Evolutionary conservation across 2,797 vertebrate genomes (phyloP).

Genomic region (Momotus momota): DNA sequence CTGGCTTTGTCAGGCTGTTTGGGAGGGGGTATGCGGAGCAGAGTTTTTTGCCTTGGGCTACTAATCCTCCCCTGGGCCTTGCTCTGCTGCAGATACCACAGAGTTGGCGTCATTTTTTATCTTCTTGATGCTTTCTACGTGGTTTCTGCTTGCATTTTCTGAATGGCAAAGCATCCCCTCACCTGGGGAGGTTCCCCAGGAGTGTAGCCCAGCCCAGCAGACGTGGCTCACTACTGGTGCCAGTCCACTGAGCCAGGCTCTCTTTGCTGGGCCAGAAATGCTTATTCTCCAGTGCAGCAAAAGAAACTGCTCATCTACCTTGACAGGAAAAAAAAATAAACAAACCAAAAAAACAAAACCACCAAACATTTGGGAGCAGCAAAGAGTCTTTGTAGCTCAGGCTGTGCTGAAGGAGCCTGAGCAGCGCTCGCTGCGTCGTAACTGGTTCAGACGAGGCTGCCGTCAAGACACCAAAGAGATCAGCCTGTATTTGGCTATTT

Average conservation of each 20-base stretch:
- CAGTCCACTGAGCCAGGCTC: neutral
- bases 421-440: neutral
- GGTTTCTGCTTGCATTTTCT: neutral
- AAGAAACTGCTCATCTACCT: neutral
- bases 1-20: neutral
- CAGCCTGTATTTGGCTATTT: neutral
- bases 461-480: neutral
- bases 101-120: neutral
- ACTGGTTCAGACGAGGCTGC: conserved; percentile 26
- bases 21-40: rapidly evolving
- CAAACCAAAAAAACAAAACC: neutral
- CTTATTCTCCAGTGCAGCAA: neutral
- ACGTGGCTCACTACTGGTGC: neutral
- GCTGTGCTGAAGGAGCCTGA: neutral
- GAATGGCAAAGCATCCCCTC: neutral
- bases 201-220: neutral
- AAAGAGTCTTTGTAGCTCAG: neutral
- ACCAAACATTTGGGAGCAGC: neutral
- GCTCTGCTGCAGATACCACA: neutral
- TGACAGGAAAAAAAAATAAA: neutral
- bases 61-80: neutral
- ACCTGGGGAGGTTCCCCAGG: neutral
- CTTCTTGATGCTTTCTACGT: neutral
- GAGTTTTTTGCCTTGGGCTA: neutral
- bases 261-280: neutral